These are phyloP conservation scores for Erinaceus europaeus DNA, from an alignment of 2,113 vertebrate species.

Conservation along the genomic window DNA sequence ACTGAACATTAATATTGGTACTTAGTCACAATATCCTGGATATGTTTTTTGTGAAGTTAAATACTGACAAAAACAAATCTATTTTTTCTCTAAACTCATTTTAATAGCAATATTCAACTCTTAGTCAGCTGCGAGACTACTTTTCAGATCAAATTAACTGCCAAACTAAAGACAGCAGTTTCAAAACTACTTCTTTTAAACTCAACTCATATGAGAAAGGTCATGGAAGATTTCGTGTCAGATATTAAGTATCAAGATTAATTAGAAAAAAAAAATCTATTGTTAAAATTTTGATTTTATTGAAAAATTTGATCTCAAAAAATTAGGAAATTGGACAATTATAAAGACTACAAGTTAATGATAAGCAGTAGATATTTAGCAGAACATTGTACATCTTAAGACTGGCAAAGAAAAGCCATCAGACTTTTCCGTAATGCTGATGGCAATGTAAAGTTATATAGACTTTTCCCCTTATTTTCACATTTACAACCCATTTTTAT, in stretches of 20 bases:
- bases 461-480: neutral
- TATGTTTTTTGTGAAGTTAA: neutral
- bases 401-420: neutral
- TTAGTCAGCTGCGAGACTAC: neutral
- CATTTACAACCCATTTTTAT: neutral
- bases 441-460: neutral
- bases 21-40: neutral
- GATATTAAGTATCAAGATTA: neutral
- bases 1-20: neutral
- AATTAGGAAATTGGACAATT: neutral
- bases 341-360: neutral
- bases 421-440: neutral
- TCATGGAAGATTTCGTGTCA: neutral
- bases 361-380: neutral
- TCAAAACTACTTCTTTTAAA: neutral
- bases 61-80: neutral
- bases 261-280: too few relatives aligned
- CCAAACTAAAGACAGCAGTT: neutral
- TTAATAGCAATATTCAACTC: neutral
- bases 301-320: too few relatives aligned
- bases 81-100: neutral
- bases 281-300: too few relatives aligned
- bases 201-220: neutral
- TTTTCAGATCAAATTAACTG: neutral
- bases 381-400: neutral